Conservation (phyloP, 2,113 vertebrate species). For the Odontesthes bonariensis region DNA sequence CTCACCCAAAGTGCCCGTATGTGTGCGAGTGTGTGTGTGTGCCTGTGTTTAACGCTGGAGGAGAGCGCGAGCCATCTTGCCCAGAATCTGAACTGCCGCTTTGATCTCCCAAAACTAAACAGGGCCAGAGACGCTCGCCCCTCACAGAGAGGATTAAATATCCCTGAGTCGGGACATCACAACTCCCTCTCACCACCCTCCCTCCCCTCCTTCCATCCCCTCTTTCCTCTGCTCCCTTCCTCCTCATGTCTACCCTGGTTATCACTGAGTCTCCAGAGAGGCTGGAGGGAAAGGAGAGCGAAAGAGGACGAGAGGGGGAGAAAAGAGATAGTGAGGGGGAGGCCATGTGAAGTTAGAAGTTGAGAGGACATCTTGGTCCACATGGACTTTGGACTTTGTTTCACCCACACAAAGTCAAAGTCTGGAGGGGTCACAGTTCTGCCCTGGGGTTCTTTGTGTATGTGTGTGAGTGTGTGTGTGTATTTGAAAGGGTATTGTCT, state of each 20-base stretch:
- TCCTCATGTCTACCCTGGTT: constrained; percentile 75
- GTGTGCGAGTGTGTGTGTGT: constrained; percentile 18
- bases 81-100: constrained; percentile 78
- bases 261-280: constrained; percentile 77
- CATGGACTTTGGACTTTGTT: constrained; percentile 63
- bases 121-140: constrained; percentile 75
- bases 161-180: constrained; percentile 85
- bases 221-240: constrained; percentile 75
- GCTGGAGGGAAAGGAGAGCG: constrained; percentile 58
- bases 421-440: constrained; percentile 53
- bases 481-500: constrained; percentile 32
- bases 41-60: constrained; percentile 49
- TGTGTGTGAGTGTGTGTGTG: too few relatives aligned
- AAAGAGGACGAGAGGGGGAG: constrained; percentile 48
- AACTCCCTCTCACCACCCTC: constrained; percentile 68
- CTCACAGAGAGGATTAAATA: constrained; percentile 84
- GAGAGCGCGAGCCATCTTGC: constrained; percentile 67
- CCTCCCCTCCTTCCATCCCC: constrained; percentile 68
- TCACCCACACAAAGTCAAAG: constrained; percentile 68
- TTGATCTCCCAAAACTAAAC: constrained; percentile 82
- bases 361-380: constrained; percentile 65
- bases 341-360: constrained; percentile 47
- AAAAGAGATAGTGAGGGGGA: constrained; percentile 49
- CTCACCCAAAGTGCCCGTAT: constrained; percentile 28
- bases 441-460: constrained; percentile 28